Conservation (phyloP, 2,113 vertebrate species). For the Saimiri boliviensis region DNA sequence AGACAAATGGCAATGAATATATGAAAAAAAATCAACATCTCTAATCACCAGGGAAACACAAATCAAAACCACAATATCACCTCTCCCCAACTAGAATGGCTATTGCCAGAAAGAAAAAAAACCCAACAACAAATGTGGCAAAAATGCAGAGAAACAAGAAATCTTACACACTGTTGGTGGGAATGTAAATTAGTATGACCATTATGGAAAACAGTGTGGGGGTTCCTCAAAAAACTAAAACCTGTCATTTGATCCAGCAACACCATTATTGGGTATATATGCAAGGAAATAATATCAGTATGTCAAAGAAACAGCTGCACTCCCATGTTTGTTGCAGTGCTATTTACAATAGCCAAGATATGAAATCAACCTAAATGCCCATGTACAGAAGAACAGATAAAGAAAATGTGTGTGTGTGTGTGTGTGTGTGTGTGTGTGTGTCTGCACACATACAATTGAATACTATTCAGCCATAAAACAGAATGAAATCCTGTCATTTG, state of each 20-base stretch:
- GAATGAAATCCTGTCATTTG: background rate
- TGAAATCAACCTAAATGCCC: background rate
- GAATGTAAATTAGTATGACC: background rate
- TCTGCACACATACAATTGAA: background rate
- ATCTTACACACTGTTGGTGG: background rate
- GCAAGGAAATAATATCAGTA: background rate
- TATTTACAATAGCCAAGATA: background rate
- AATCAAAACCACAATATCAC: background rate
- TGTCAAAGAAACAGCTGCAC: background rate
- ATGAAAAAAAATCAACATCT: background rate
- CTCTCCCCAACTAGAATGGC: background rate
- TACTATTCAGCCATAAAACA: background rate
- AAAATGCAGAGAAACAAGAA: background rate
- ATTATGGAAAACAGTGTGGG: background rate
- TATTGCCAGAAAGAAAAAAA: background rate
- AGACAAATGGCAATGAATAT: background rate
- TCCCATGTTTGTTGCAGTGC: background rate
- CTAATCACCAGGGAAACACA: background rate
- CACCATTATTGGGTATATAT: background rate
- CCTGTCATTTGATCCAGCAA: background rate
- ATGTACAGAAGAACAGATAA: background rate
- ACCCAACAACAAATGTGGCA: background rate
- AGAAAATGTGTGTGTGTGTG: too few species aligned
- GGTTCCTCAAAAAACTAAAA: background rate
- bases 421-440: too few species aligned